phyloP scores from a whole-genome alignment of 2,113 vertebrate species.

The Sciurus niger region DNA sequence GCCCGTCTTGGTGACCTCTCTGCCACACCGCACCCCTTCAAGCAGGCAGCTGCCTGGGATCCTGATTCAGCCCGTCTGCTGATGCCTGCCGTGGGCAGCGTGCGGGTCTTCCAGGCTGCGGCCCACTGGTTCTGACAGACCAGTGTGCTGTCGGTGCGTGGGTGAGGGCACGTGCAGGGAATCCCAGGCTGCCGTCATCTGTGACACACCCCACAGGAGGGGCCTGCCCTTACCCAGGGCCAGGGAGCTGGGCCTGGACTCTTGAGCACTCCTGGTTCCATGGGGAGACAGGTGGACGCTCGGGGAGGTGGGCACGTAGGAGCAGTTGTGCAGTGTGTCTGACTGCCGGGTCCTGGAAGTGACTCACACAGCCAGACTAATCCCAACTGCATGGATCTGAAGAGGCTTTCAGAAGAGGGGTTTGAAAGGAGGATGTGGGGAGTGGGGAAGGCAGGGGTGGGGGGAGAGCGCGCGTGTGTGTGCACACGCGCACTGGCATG shows the following conservation, averaged over 20 bases:
- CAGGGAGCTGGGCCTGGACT: neutral
- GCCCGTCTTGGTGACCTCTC: neutral
- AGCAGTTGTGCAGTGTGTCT: rapidly evolving
- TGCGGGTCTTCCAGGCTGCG: rapidly evolving
- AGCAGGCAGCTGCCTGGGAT: neutral
- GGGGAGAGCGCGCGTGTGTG: neutral
- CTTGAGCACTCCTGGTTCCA: too few species aligned
- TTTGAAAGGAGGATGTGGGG: neutral
- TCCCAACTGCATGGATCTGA: neutral
- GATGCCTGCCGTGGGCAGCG: rapidly evolving
- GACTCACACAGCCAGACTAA: neutral
- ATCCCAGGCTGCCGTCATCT: rapidly evolving
- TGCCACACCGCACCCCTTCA: neutral
- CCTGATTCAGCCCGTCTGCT: neutral
- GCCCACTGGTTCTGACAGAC: neutral
- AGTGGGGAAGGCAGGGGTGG: neutral
- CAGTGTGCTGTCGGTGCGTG: rapidly evolving
- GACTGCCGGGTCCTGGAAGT: neutral
- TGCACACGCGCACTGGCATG: rapidly evolving
- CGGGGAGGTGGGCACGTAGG: neutral
- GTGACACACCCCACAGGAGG: rapidly evolving
- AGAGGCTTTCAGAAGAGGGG: neutral
- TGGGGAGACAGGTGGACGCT: neutral
- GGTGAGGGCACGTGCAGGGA: rapidly evolving
- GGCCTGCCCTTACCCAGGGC: neutral